Percentiles rank a stretch among this genome's conserved stretches.
Evolutionary conservation across 1,140 invertebrate genomes (phyloP).

Genomic region (Drosophila subpulchrella): DNA sequence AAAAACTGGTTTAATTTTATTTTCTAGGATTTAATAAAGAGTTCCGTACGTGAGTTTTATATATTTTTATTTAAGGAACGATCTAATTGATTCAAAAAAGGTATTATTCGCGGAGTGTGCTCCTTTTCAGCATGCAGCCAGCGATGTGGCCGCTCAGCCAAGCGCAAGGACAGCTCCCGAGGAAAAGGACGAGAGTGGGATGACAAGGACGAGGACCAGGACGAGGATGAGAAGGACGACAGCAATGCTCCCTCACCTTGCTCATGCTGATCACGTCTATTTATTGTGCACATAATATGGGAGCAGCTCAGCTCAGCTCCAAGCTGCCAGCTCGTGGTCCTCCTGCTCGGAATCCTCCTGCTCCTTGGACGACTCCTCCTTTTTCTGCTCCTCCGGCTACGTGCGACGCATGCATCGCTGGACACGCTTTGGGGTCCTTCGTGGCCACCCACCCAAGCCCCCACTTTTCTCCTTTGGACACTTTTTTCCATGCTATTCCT

Average conservation of each 20-base stretch:
- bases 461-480: slow-evolving; percentile 23
- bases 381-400: slow-evolving; percentile 66
- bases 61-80: no score
- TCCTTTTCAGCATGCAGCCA: slow-evolving; percentile 69
- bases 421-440: slow-evolving; percentile 63
- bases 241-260: slow-evolving; percentile 58
- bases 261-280: slow-evolving; percentile 84
- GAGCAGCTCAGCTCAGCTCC: slow-evolving; percentile 49
- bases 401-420: slow-evolving; percentile 81
- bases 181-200: slow-evolving; percentile 17
- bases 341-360: slow-evolving; percentile 11
- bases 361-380: slow-evolving; percentile 24
- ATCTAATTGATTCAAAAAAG: no score
- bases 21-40: no score
- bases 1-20: no score
- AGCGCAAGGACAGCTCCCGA: slow-evolving; percentile 67
- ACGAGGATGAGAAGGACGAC: slow-evolving; percentile 30
- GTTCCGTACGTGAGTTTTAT: no score
- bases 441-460: slow-evolving; percentile 3
- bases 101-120: slow-evolving; percentile 3
- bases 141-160: slow-evolving; percentile 67
- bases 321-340: slow-evolving; percentile 4
- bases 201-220: slow-evolving; percentile 7
- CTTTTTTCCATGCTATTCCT: slow-evolving; percentile 47
- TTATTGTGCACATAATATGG: slow-evolving; percentile 85